Conservation (phyloP, 1,140 invertebrate genomes). For the Melanaphis sacchari region DNA sequence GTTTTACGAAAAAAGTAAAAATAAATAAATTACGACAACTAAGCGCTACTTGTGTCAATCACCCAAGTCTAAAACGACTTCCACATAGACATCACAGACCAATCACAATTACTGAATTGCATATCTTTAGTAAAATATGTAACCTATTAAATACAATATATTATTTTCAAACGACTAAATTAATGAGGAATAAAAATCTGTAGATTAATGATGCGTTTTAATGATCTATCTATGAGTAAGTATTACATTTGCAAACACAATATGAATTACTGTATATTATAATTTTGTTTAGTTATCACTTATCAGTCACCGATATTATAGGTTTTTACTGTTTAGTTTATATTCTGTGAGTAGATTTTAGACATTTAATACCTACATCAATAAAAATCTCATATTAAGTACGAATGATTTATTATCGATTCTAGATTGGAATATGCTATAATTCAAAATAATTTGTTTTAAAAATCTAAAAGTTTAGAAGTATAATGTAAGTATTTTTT, state of each 20-base stretch:
- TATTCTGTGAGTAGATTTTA: neutral
- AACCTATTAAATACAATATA: neutral
- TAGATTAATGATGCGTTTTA: neutral
- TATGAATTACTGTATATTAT: neutral
- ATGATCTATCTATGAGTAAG: too few species aligned
- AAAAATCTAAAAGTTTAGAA: neutral
- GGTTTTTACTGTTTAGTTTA: neutral
- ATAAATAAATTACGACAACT: neutral
- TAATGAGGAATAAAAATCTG: neutral
- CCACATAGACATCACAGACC: neutral
- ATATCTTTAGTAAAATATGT: neutral
- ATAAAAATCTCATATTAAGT: neutral
- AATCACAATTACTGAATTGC: neutral
- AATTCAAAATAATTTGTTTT: neutral
- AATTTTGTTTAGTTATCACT: too few species aligned
- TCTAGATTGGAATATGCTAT: neutral
- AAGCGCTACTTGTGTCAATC: constrained; percentile 43
- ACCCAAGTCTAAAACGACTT: neutral
- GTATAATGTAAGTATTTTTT: too few species aligned
- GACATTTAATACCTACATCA: neutral
- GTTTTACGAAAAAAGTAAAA: neutral
- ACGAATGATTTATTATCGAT: neutral
- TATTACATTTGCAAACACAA: neutral
- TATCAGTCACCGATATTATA: neutral
- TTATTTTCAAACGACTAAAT: neutral